Evolutionary conservation across 2,888 invertebrate genomes (phyloP).

Genomic region (Ptilodon capucinus): DNA sequence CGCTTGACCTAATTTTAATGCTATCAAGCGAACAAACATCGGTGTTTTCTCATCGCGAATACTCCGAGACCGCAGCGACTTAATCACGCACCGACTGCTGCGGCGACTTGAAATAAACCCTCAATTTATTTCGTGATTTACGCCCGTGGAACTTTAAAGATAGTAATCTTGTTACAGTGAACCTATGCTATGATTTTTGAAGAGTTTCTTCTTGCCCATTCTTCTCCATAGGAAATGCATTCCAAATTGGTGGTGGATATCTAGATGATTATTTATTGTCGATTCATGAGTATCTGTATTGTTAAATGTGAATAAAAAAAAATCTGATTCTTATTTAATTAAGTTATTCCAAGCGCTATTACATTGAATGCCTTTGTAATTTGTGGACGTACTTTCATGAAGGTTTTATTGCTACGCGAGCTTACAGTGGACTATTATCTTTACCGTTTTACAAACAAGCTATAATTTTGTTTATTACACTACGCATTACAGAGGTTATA

Average conservation of each 20-base stretch:
- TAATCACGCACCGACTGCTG: conserved; percentile 31
- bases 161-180: neutral
- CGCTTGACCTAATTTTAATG: conserved; percentile 27
- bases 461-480: conserved; percentile 8
- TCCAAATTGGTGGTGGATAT: too few species aligned
- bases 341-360: too few species aligned
- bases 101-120: conserved; percentile 30
- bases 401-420: neutral
- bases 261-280: too few species aligned
- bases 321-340: too few species aligned
- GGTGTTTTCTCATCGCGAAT: conserved; percentile 32
- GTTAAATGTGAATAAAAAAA: too few species aligned
- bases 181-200: neutral
- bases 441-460: conserved; percentile 2
- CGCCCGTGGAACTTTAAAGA: neutral
- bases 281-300: too few species aligned
- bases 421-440: neutral
- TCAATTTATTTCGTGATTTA: conserved; percentile 36
- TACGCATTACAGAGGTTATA: conserved; percentile 13
- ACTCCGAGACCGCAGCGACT: conserved; percentile 21
- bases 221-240: too few species aligned
- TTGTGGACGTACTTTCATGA: too few species aligned
- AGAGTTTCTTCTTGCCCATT: neutral
- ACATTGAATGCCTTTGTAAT: too few species aligned
- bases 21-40: conserved; percentile 22